These are phyloP conservation scores for Lasioglossum figueresi DNA, from an alignment of 2,888 invertebrate genomes.

Conservation along the genomic window DNA sequence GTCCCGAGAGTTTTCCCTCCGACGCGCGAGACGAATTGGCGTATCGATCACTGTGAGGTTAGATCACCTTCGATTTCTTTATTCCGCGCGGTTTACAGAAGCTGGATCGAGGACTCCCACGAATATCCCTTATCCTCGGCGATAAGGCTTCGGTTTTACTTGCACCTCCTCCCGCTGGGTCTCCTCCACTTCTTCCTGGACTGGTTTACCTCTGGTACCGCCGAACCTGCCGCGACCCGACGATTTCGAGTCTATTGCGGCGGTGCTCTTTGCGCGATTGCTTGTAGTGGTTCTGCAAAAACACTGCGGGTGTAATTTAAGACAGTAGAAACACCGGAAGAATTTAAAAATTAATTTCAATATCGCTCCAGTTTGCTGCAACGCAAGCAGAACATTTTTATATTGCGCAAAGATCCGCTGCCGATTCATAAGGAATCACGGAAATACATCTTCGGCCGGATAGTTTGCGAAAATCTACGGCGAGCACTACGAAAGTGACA, in stretches of 20 bases:
- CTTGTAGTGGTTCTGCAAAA: slow-evolving; percentile 63
- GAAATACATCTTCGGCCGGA: not conserved
- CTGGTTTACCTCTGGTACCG: slow-evolving; percentile 69
- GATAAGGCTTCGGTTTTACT: slow-evolving; percentile 78
- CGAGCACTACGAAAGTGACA: not conserved
- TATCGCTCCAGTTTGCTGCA: no score
- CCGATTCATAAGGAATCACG: not conserved
- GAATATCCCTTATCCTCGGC: slow-evolving; percentile 72
- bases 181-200: slow-evolving; percentile 79
- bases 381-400: no score
- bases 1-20: slow-evolving; percentile 1
- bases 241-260: slow-evolving; percentile 68
- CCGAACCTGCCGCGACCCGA: slow-evolving; percentile 77
- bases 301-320: no score
- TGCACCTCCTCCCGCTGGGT: slow-evolving; percentile 79
- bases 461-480: not conserved
- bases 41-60: not conserved
- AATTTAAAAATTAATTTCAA: no score
- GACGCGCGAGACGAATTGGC: slow-evolving; percentile 1
- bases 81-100: slow-evolving; percentile 23
- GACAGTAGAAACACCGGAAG: no score
- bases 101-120: slow-evolving; percentile 1
- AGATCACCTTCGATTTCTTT: slow-evolving; percentile 6
- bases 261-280: slow-evolving; percentile 62
- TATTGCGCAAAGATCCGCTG: no score